Conservation (phyloP, 2,888 invertebrate species). For the Drosophila phalerata region DNA sequence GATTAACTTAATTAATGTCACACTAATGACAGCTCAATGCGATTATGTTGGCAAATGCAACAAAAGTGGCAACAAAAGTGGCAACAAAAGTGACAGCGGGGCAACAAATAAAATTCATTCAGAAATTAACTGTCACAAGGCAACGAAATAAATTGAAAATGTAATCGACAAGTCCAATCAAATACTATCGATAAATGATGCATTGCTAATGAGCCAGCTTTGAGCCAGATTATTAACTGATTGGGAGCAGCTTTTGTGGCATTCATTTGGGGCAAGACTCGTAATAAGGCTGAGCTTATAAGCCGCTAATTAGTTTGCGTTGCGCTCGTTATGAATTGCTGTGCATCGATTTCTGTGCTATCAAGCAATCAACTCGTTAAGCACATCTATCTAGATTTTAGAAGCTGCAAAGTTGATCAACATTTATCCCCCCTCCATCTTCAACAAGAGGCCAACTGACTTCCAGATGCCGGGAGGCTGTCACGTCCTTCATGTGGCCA, state of each 20-base stretch:
- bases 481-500: constrained; percentile 64
- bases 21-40: constrained; percentile 81
- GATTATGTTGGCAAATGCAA: constrained; percentile 75
- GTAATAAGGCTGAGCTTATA: constrained; percentile 40
- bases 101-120: constrained; percentile 58
- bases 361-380: constrained; percentile 39
- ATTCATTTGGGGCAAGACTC: constrained; percentile 2
- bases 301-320: constrained; percentile 73
- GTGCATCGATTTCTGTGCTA: constrained; percentile 33
- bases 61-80: constrained; percentile 8
- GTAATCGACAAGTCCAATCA: constrained; percentile 59
- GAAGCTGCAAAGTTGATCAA: constrained; percentile 38
- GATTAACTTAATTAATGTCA: constrained; percentile 83
- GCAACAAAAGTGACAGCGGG: constrained; percentile 35
- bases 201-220: constrained; percentile 53
- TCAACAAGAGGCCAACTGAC: background rate
- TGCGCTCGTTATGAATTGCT: constrained; percentile 53
- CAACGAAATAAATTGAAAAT: constrained; percentile 64
- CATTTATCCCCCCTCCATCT: constrained; percentile 13
- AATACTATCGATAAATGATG: constrained; percentile 48
- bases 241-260: background rate
- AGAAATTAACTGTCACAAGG: constrained; percentile 59
- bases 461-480: constrained; percentile 28
- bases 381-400: constrained; percentile 19
- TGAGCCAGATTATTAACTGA: constrained; percentile 18